Evolutionary conservation across 2,113 vertebrate species (phyloP), one percentile per base, ranked within the genome.

Genomic region (Anseranas semipalmata): DNA sequence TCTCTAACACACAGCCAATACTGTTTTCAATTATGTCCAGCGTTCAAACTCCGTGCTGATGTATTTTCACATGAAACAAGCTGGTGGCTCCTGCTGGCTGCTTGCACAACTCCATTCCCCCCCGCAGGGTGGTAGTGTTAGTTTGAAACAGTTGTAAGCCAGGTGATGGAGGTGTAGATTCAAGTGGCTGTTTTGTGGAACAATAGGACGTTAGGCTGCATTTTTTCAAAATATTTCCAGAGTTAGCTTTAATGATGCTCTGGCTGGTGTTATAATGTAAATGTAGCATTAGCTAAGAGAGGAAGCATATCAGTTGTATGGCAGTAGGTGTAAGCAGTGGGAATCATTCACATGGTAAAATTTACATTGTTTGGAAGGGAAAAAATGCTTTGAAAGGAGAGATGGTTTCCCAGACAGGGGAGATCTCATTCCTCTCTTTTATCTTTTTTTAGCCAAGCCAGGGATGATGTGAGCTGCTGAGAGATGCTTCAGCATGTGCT

Each of bases 381-480:
- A 16, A 62, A 73, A 80, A 50, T 45, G 58, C 66, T 91, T 79
- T 88, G 79, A 79, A 92, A 85, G 67, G 79, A 85, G 62, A 78
- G 19, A 24, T 80, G 43, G 58, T 80, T 90, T 93, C 67, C 63
- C 28, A 62, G 84, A 37, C 82, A 91, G 62, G 63, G 33, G 7
- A 73, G 87, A 35, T 92, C 68, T 89, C 63, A 41, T 93, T 84
- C 55, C 28, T 90, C 67, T 85, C 86, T 92, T 80, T 94, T 88
- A 83, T 86, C 72, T 89, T 76, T 77, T 66, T 70, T 45, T 76
- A 94, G 77, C 65, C 55, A 67, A 87, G 53, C 43, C 1, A 6
- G 72, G 55, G 88, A 43, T 60, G 82, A 1, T 22, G 33, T 1
- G 62, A 93, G 92, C 66, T 92, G 63, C 59, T 46, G 71, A 73